Evolutionary conservation across 2,797 vertebrate species (phyloP).

Genomic region (Coregonus sp.): DNA sequence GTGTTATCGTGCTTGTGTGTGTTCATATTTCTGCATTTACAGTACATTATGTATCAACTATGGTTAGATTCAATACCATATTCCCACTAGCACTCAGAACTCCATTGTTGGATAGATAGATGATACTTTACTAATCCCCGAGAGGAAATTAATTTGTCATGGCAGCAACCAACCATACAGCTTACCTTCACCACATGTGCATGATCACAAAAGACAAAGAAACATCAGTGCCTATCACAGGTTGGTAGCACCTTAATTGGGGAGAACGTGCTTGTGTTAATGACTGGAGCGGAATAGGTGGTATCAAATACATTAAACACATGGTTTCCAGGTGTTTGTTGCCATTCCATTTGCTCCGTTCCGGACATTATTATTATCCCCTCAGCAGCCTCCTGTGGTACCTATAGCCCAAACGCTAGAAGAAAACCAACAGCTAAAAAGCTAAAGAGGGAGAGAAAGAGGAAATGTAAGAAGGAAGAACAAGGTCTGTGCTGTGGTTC

Average conservation of each 20-base stretch:
- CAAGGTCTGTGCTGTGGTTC: constrained; percentile 21
- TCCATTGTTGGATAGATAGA: neutral
- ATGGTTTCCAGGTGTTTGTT: no score
- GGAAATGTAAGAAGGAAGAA: constrained; percentile 8
- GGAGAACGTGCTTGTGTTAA: no score
- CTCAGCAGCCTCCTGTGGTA: no score
- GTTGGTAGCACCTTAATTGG: no score
- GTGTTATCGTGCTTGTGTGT: neutral
- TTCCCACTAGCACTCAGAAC: neutral
- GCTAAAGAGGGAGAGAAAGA: neutral
- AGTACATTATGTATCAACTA: neutral
- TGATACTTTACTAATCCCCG: neutral
- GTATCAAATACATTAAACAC: no score
- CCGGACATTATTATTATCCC: no score
- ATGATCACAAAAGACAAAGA: neutral
- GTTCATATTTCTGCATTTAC: neutral
- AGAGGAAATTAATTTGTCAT: neutral
- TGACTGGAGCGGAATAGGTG: no score
- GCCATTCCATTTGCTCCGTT: no score
- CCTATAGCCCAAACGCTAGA: neutral
- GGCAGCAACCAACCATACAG: neutral
- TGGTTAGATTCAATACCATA: neutral
- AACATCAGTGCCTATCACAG: neutral
- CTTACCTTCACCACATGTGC: neutral
- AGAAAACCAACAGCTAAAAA: neutral